Conservation (phyloP, 1,140 invertebrate genomes). For the Archegozetes longisetosus region DNA sequence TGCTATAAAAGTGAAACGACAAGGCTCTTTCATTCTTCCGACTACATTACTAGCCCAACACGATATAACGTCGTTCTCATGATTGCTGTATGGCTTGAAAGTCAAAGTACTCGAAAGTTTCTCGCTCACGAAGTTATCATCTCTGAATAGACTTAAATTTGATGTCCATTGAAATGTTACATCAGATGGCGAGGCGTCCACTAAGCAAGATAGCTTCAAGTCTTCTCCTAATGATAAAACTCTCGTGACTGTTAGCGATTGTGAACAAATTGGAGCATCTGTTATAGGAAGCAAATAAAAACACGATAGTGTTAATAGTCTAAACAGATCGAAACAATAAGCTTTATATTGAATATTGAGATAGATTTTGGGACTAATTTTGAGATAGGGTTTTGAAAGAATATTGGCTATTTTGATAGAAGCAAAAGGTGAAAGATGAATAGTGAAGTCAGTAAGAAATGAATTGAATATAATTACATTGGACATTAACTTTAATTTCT, state of each 20-base stretch:
- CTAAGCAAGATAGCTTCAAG: neutral
- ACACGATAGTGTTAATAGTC: too few relatives aligned
- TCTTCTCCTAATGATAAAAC: neutral
- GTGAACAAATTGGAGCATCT: neutral
- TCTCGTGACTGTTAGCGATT: neutral
- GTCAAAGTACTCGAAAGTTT: neutral
- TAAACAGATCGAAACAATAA: too few relatives aligned
- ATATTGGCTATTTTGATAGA: neutral
- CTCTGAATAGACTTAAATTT: neutral
- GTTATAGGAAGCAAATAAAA: neutral
- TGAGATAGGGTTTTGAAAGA: too few relatives aligned
- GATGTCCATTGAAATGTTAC: neutral
- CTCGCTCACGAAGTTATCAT: neutral
- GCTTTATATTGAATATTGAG: too few relatives aligned
- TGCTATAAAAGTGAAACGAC: conserved; percentile 20
- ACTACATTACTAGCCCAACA: conserved; percentile 21
- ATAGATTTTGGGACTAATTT: too few relatives aligned
- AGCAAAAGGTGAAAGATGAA: neutral
- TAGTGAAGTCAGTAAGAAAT: neutral
- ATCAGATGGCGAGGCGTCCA: neutral
- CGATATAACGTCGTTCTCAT: conserved; percentile 4
- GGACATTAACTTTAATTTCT: conserved; percentile 61
- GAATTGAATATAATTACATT: conserved; percentile 27
- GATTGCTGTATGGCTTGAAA: neutral
- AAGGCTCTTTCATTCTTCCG: conserved; percentile 18